phyloP scores from a whole-genome alignment of 2,113 vertebrate genomes.

The Formicarius rufipectus region DNA sequence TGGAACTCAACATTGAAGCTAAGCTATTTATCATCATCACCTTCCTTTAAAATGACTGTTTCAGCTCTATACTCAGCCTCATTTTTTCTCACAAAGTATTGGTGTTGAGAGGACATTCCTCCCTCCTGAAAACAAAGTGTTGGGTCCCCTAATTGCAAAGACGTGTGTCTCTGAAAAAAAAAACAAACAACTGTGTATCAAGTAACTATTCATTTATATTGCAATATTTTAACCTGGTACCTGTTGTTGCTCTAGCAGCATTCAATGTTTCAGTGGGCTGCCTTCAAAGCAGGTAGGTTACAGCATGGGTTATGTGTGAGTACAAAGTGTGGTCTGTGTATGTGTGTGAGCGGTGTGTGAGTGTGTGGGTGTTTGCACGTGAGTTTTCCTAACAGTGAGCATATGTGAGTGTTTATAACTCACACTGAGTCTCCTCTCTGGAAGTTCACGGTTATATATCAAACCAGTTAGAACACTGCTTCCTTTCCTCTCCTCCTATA shows the following conservation, averaged over 20 bases:
- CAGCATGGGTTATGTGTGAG: slow-evolving; percentile 32
- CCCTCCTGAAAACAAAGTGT: not conserved
- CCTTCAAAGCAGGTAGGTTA: slow-evolving; percentile 39
- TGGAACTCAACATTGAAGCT: slow-evolving; percentile 16
- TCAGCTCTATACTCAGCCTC: not conserved
- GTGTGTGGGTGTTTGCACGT: slow-evolving; percentile 1
- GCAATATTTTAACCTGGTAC: slow-evolving; percentile 66
- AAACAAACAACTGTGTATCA: slow-evolving; percentile 38
- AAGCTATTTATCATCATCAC: slow-evolving; percentile 44
- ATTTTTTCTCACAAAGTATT: not conserved
- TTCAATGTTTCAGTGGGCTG: slow-evolving; percentile 37
- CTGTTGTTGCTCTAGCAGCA: slow-evolving; percentile 62
- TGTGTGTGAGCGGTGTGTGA: not conserved
- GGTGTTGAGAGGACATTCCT: not conserved
- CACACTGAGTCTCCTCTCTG: slow-evolving; percentile 41
- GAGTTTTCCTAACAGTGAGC: not conserved
- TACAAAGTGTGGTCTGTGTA: slow-evolving; percentile 6
- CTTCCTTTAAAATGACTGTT: slow-evolving; percentile 2
- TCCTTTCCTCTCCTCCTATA: slow-evolving; percentile 52
- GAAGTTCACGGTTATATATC: slow-evolving; percentile 55
- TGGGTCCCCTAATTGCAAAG: slow-evolving; percentile 30
- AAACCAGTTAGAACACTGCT: slow-evolving; percentile 62
- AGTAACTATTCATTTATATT: slow-evolving; percentile 56
- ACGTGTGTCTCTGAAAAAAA: not conserved
- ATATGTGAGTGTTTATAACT: slow-evolving; percentile 33